These are phyloP conservation scores for Antitype chi DNA, from an alignment of 2,888 invertebrate species.

Conservation along the genomic window DNA sequence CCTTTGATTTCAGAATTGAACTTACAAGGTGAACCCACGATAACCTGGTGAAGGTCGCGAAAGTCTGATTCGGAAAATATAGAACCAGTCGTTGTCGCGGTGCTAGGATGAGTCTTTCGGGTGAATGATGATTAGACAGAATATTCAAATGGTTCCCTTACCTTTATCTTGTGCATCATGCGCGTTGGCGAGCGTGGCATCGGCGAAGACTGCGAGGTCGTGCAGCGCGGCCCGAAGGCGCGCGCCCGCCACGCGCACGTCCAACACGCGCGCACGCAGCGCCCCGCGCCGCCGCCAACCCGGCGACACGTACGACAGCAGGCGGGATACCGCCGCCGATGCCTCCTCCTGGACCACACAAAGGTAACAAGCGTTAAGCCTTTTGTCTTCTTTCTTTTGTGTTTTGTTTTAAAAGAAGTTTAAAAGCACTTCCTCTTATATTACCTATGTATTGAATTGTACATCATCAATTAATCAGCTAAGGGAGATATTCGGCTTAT, in stretches of 20 bases:
- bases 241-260: slow-evolving; percentile 95
- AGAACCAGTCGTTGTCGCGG: neutral
- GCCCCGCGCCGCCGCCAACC: slow-evolving; percentile 96
- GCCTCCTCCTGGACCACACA: slow-evolving; percentile 91
- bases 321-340: slow-evolving; percentile 93
- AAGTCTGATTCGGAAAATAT: neutral
- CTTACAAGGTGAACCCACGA: neutral
- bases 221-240: slow-evolving; percentile 95
- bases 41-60: too few relatives aligned
- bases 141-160: slow-evolving; percentile 57
- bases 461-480: neutral
- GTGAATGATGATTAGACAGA: neutral
- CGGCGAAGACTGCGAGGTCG: slow-evolving; percentile 97
- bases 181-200: slow-evolving; percentile 97
- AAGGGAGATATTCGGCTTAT: neutral
- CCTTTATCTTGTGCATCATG: slow-evolving; percentile 95
- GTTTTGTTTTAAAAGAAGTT: neutral
- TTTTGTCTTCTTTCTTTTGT: neutral
- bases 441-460: neutral
- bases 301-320: slow-evolving; percentile 94
- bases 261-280: slow-evolving; percentile 94
- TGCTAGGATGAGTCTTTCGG: neutral
- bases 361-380: neutral
- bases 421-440: neutral
- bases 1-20: neutral